These are phyloP conservation scores for Bombus soroeensis DNA, from an alignment of 1,140 invertebrate species.

Conservation along the genomic window DNA sequence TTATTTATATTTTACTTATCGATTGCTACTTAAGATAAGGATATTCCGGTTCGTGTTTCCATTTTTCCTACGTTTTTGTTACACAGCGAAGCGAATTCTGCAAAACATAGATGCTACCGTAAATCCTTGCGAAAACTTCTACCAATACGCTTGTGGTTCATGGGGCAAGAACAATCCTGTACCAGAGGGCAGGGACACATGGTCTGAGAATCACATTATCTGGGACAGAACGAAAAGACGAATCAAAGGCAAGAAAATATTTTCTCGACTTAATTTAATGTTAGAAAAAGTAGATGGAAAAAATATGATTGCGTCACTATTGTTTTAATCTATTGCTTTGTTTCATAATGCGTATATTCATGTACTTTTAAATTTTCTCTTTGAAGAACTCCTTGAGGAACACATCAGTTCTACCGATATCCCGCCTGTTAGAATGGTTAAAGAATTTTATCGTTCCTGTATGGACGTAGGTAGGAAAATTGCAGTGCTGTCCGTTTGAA, in stretches of 20 bases:
- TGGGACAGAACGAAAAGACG: not conserved
- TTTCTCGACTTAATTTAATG: not conserved
- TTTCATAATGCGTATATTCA: not conserved
- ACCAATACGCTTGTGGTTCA: conserved; percentile 36
- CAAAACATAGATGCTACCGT: not conserved
- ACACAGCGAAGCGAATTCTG: not conserved
- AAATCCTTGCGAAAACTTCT: conserved; percentile 48
- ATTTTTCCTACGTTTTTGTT: not conserved
- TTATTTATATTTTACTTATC: too few species aligned
- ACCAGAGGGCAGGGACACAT: conserved; percentile 3
- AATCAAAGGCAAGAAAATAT: conserved; percentile 13
- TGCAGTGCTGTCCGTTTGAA: not conserved
- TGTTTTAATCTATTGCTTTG: not conserved
- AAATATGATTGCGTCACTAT: not conserved
- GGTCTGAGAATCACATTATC: conserved; percentile 15
- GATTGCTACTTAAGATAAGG: not conserved
- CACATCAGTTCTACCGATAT: conserved; percentile 45
- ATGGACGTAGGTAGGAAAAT: conserved; percentile 59
- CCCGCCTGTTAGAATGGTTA: conserved; percentile 57
- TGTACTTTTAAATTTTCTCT: not conserved
- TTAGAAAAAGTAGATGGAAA: not conserved
- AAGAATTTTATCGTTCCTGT: conserved; percentile 63
- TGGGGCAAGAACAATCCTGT: conserved; percentile 29
- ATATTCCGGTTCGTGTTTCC: not conserved
- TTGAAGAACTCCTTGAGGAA: conserved; percentile 61